Percentiles rank a stretch among this genome's conserved stretches.
These are phyloP conservation scores for human DNA, from an alignment of 2,113 vertebrate genomes.

Conservation along the genomic window GRCh38 chr2:6803501-6804000, in stretches of 20 bases:
- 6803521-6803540: background rate
- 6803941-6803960: fast-evolving
- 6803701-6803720: fast-evolving
- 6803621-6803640: background rate
- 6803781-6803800: background rate
- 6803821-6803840: background rate
- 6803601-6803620: background rate
- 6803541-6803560: background rate
- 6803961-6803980: background rate
- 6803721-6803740: background rate
- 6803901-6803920: fast-evolving
- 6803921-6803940: background rate
- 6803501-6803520: no score
- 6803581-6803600: background rate
- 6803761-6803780: background rate
- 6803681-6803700: background rate
- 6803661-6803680: fast-evolving
- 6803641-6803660: background rate
- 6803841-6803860: background rate
- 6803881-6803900: background rate
- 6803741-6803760: conserved; percentile 3
- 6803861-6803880: fast-evolving
- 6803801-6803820: background rate
- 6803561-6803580: no score
- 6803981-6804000: fast-evolving